phyloP scores from a whole-genome alignment of 2,113 vertebrate species.

The Zeus faber region DNA sequence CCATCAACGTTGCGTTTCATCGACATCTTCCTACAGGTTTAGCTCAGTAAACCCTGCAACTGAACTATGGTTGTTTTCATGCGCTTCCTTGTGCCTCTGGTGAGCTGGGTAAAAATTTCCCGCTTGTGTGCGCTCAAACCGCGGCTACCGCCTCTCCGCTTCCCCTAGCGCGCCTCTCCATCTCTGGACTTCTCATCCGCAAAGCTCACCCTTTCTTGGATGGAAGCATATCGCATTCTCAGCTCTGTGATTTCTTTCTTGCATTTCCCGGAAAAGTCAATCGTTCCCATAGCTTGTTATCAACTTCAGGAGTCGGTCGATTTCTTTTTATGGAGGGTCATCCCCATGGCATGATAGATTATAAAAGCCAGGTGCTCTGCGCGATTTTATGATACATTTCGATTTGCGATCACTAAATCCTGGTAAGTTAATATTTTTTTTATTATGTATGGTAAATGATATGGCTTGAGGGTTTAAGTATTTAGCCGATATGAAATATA shows the following conservation, averaged over 20 bases:
- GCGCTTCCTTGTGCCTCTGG: constrained; percentile 24
- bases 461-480: not conserved
- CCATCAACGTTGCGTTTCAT: too few species aligned
- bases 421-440: constrained; percentile 52
- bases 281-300: constrained; percentile 39
- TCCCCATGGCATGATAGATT: constrained; percentile 53
- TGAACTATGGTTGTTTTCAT: too few species aligned
- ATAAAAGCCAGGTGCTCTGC: constrained; percentile 45
- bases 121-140: constrained; percentile 73
- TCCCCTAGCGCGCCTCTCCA: constrained; percentile 57
- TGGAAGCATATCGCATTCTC: constrained; percentile 57
- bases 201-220: constrained; percentile 62
- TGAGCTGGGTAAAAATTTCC: constrained; percentile 63
- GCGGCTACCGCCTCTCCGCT: constrained; percentile 75
- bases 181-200: constrained; percentile 49
- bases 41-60: too few species aligned
- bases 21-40: not conserved
- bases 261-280: constrained; percentile 56
- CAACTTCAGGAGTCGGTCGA: constrained; percentile 31
- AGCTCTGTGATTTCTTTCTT: constrained; percentile 26
- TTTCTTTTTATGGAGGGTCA: constrained; percentile 62
- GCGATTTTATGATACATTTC: constrained; percentile 40
- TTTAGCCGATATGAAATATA: not conserved
- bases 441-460: not conserved
- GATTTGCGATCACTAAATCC: constrained; percentile 50